A percentile compares a stretch with the other conserved stretches of the same genome.
Evolutionary conservation across 2,888 invertebrate species (phyloP).

Genomic region (Meandrusa payeni): DNA sequence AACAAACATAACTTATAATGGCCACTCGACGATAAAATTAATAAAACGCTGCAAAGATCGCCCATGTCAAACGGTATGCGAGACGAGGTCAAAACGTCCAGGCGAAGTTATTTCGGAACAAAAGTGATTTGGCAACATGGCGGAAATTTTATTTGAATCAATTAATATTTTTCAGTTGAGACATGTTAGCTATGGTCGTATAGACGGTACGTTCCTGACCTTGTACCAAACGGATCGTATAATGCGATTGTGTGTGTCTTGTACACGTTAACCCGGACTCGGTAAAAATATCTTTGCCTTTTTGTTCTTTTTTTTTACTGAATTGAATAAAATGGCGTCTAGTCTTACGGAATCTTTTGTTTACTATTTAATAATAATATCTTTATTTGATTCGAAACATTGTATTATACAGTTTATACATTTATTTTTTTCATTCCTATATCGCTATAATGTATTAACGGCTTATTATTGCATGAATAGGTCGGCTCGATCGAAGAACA

Average conservation of each 20-base stretch:
- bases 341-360: background rate
- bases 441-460: too few species aligned
- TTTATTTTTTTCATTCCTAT: too few species aligned
- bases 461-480: too few species aligned
- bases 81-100: constrained; percentile 18
- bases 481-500: too few species aligned
- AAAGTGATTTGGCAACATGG: constrained; percentile 22
- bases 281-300: constrained; percentile 14
- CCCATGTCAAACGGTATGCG: background rate
- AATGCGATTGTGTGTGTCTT: background rate
- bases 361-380: too few species aligned
- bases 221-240: constrained; percentile 18
- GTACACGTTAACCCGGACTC: constrained; percentile 1
- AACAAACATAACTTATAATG: too few species aligned
- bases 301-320: constrained; percentile 4
- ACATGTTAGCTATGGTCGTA: constrained; percentile 5
- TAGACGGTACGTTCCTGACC: constrained; percentile 11
- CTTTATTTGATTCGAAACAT: too few species aligned
- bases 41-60: background rate
- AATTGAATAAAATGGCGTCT: constrained; percentile 4
- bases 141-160: constrained; percentile 9
- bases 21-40: too few species aligned
- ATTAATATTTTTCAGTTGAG: constrained; percentile 17
- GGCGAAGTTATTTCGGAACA: constrained; percentile 11
- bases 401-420: too few species aligned